Evolutionary conservation across 2,113 vertebrate genomes (phyloP).

Genomic region (Mus musculus): DNA sequence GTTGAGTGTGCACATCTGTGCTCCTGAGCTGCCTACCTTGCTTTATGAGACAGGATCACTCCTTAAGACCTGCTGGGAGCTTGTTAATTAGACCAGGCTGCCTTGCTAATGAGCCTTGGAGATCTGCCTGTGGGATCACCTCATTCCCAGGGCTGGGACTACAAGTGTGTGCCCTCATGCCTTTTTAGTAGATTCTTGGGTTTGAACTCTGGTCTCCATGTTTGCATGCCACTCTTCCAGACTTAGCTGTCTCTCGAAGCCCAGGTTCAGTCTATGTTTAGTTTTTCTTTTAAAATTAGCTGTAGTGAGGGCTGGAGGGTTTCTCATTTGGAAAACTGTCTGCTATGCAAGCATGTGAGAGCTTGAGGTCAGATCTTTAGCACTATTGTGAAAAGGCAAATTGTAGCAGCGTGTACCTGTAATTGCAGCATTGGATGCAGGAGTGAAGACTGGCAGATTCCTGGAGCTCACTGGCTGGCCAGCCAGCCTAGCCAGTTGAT

Average conservation of each 20-base stretch:
- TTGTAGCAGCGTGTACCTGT: neutral
- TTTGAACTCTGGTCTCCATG: neutral
- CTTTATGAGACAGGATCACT: neutral
- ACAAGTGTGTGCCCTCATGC: neutral
- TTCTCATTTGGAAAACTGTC: neutral
- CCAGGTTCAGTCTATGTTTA: neutral
- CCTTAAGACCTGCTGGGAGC: neutral
- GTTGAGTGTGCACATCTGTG: neutral
- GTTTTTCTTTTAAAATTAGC: slow-evolving; percentile 11
- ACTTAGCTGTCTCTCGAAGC: neutral
- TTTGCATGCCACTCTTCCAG: neutral
- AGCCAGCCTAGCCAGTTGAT: neutral
- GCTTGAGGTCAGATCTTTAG: neutral
- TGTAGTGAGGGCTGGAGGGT: neutral
- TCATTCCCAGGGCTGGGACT: neutral
- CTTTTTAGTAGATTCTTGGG: neutral
- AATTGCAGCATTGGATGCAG: neutral
- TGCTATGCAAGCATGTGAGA: neutral
- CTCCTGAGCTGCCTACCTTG: neutral
- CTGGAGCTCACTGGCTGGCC: neutral
- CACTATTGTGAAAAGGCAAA: neutral
- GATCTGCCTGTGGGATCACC: neutral
- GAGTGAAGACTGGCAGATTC: neutral
- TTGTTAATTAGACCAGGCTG: neutral
- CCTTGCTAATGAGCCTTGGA: neutral